Evolutionary conservation across 2,888 invertebrate species (phyloP), one percentile per base, ranked within the genome.

Genomic region (Trichopria drosophilae): DNA sequence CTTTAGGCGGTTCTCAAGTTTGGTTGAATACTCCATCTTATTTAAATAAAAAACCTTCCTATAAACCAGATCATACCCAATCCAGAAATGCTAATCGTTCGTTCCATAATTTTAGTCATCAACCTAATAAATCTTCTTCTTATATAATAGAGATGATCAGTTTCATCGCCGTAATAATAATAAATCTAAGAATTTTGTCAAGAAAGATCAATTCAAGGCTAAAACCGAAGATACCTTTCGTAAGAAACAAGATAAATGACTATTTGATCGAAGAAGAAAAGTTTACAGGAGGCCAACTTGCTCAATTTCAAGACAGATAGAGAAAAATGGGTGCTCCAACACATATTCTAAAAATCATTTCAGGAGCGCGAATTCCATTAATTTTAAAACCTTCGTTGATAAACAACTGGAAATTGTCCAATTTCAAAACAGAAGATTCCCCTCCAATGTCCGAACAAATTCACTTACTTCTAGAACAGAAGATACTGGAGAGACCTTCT

Each of bases 271-370:
- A n/a, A n/a, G n/a, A n/a, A n/a, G 24, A 5, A 22, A 16, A 35
- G 7, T 54, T 53, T 22, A 16, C 6, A 35, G 49, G 53, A 23
- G 46, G 48, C 22, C 48, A 32, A 26, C 20, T 51, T 1, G 9
- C 6, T 6, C 3, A 24, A 7, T 50, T 43, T 29, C 31, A 24
- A 15, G 26, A 43, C 4, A 13, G 61, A 65, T 48, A 66, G 67
- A 40, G 28, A 20, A 31, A 34, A 12, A 4, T 42, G 19, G 53
- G 48, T 7, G 58, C 55, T 15, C 46, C 51, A 9, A 7, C 22
- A 1, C 10, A 19, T 4, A 49, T 55, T 28, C n/a, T 58, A 2
- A 50, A 57, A 22, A 15, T 58, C 6, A 51, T 55, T 9, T 40
- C 48, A 26, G 52, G 29, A 7, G 19, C 37, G 9, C 10, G 39